A percentile compares a stretch with the other conserved stretches of the same genome.
These are phyloP conservation scores for Amphipyra tragopoginis DNA, from an alignment of 2,888 invertebrate genomes.

Conservation along the genomic window DNA sequence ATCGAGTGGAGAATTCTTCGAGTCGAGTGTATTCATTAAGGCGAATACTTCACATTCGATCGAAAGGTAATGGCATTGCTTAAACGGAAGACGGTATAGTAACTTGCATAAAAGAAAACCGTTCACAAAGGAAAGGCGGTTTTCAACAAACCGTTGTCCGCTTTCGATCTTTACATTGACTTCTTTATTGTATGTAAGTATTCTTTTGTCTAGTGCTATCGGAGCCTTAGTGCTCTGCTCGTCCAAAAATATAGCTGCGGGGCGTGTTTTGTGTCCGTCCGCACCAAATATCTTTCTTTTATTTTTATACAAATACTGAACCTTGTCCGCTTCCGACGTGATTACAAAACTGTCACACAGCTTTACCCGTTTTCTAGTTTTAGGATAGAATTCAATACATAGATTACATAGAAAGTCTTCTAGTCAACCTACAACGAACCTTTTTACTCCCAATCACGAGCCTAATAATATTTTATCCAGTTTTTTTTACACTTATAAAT, in stretches of 20 bases:
- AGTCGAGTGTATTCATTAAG: conserved; percentile 71
- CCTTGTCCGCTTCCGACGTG: conserved; percentile 15
- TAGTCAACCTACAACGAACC: background rate
- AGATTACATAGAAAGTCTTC: conserved; percentile 4
- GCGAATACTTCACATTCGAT: conserved; percentile 69
- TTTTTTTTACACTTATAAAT: too few species aligned
- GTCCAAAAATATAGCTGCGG: conserved; percentile 46
- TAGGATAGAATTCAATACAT: conserved; percentile 17
- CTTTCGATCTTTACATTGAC: conserved; percentile 60
- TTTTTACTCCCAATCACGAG: too few species aligned
- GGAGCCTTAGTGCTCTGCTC: conserved; percentile 26
- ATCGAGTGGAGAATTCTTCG: conserved; percentile 59
- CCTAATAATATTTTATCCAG: too few species aligned
- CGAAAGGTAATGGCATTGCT: conserved; percentile 68
- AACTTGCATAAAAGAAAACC: conserved; percentile 60
- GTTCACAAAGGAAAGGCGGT: conserved; percentile 57
- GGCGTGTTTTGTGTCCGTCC: conserved; percentile 35
- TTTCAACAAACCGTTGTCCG: conserved; percentile 60
- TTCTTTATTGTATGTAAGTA: conserved; percentile 58
- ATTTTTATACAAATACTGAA: conserved; percentile 31
- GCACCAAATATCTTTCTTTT: conserved; percentile 34
- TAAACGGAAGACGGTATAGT: conserved; percentile 61
- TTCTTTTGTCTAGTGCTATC: conserved; percentile 51
- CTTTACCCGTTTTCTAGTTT: conserved; percentile 2
- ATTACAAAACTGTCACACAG: conserved; percentile 27